A percentile compares a stretch with the other conserved stretches of the same genome.
Evolutionary conservation across 2,888 invertebrate genomes (phyloP).

Genomic region (Cephus nigrinus): DNA sequence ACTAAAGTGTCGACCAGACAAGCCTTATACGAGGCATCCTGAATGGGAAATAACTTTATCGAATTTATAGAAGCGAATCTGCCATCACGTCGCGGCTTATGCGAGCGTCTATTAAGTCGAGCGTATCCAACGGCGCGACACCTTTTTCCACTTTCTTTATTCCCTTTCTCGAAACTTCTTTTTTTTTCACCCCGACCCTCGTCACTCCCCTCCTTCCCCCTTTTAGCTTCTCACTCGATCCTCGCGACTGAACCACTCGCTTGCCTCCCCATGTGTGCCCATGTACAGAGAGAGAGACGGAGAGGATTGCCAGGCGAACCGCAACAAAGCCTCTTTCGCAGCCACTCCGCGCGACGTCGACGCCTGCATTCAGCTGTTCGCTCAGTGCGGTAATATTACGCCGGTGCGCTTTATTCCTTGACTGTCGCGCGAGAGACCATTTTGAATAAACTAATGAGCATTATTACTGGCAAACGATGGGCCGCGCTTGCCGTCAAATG

Average conservation of each 20-base stretch:
- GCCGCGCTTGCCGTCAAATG: not conserved
- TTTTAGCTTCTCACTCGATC: not conserved
- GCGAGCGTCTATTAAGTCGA: not conserved
- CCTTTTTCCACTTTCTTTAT: not conserved
- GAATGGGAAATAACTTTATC: not conserved
- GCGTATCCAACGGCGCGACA: not conserved
- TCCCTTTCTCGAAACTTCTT: not conserved
- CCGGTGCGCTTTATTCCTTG: constrained; percentile 22
- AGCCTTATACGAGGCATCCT: not conserved
- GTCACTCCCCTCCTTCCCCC: not conserved
- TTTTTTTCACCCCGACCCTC: not conserved
- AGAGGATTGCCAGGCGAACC: not conserved
- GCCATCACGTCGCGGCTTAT: not conserved
- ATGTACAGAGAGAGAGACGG: not conserved
- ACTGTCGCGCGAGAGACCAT: constrained; percentile 13
- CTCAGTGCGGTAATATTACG: constrained; percentile 43
- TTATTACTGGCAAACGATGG: constrained; percentile 25
- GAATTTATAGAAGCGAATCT: not conserved
- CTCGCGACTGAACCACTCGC: not conserved
- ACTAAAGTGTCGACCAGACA: not conserved
- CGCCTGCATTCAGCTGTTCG: constrained; percentile 26
- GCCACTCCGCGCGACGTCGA: constrained; percentile 19
- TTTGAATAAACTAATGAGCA: constrained; percentile 32
- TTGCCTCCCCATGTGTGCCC: not conserved
- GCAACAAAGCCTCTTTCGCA: constrained; percentile 39